Conservation (phyloP, 2,113 vertebrate species). For the Ovis canadensis region DNA sequence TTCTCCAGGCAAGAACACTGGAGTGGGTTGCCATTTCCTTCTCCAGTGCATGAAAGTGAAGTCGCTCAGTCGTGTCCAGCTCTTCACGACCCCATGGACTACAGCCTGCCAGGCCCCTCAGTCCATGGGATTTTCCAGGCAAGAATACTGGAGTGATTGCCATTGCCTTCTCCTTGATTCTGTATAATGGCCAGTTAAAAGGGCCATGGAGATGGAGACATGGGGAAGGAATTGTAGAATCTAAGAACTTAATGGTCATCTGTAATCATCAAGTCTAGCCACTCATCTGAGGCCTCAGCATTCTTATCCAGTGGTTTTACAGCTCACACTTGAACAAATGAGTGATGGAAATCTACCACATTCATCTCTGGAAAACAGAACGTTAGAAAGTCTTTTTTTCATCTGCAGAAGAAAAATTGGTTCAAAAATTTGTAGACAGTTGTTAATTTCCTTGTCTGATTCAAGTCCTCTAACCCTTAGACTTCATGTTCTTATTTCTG, state of each 20-base stretch:
- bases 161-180: not conserved
- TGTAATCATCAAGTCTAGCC: not conserved
- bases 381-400: not conserved
- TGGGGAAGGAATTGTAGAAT: not conserved
- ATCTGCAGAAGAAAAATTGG: not conserved
- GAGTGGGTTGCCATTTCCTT: not conserved
- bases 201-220: not conserved
- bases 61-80: accelerated
- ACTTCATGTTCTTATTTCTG: not conserved
- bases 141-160: not conserved
- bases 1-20: not conserved
- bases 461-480: not conserved
- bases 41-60: not conserved
- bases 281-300: not conserved
- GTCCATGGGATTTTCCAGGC: not conserved
- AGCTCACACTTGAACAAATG: not conserved
- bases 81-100: not conserved
- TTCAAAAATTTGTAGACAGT: not conserved
- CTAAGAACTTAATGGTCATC: not conserved
- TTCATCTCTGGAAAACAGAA: not conserved
- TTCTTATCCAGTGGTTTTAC: not conserved
- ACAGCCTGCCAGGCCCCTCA: not conserved
- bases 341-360: not conserved
- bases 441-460: not conserved
- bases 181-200: not conserved